Evolutionary conservation across 2,888 invertebrate species (phyloP), one percentile per base, ranked within the genome.

Genomic region (Hipparchia sbordonii): DNA sequence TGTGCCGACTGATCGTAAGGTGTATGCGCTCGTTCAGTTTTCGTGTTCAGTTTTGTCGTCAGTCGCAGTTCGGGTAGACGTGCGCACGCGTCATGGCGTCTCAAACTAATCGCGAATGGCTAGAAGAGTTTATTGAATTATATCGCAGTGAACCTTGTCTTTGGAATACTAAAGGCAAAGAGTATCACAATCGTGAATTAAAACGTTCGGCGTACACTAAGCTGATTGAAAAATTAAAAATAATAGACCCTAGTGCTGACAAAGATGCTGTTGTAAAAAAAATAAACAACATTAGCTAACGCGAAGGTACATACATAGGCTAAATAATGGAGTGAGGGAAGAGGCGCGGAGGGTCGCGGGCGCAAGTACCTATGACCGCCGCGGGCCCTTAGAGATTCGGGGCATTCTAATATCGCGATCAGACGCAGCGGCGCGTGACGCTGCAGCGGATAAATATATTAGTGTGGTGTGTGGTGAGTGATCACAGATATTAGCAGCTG

Each of bases 31-130:
- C 39, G 39, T 52, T 23, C 52, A 52, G 52, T 52, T 52, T 52
- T 52, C 10, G 52, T 52, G 52, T 52, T 52, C 10, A 52, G 52
- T 52, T 52, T 52, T 52, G 52, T 52, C 10, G 52, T 52, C 52
- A 52, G 10, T 52, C 52, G 52, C 52, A 52, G 52, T 52, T 52
- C 52, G 52, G 52, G 10, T 10, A 12, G 52, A 52, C 52, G 52
- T 52, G 52, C 52, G 52, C 52, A 52, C 52, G 52, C 52, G 52
- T 52, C 10, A 52, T 52, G 52, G 52, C 52, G 52, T 52, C 52
- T 52, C 52, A 52, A 52, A 52, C 52, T 52, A 52, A 52, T 52
- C 52, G 52, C 52, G 52, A 52, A 52, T 52, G 52, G 52, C 52
- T 52, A 52, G 52, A 52, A 52, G 10, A 52, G 10, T 52, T 52